Evolutionary conservation across 2,113 vertebrate species (phyloP), one percentile per base, ranked within the genome.

Genomic region (Chauna torquata): DNA sequence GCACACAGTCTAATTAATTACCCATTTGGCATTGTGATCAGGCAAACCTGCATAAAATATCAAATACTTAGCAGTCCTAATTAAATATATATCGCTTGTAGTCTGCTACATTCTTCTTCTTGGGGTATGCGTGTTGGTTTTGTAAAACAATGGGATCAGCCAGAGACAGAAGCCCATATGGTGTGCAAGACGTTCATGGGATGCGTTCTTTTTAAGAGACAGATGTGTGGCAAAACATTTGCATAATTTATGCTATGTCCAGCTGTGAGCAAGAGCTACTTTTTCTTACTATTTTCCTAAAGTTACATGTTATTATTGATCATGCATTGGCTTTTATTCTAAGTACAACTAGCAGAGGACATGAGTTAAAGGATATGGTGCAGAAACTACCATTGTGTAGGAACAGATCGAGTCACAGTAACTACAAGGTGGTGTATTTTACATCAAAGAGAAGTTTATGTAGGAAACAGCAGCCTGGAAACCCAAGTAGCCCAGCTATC

Each of bases 141-240:
- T 88, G 38, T 52, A 93, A 54, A 64, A 25, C 12, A 24, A 23
- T 11, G 14, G 65, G 44, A 27, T 32, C 50, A 66, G 59, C 47
- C 2, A 0, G 38, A 57, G 87, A 27, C 32, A 9, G 18, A 79
- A 92, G 58, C 61, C 34, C 0, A 0, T 27, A 12, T 49, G 64
- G 88, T 86, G 82, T 66, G 38, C 44, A 80, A 97, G 86, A 50
- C 82, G 72, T 74, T 70, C 28, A 38, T 91, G 92, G 96, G 78
- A 82, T 44, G 15, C 12, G 0, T 3, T 87, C 40, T 94, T 90
- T 83, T 47, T 36, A 28, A 80, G 75, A 92, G 54, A 28, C 2
- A 1, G 49, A 66, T 78, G 17, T 19, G 85, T 74, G 95, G 95
- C 87, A 78, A 71, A 96, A 80, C 54, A 27, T 94, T 97, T 94